A percentile compares a stretch with the other conserved stretches of the same genome.
phyloP scores from a whole-genome alignment of 2,797 vertebrate genomes.

The Decapterus maruadsi region DNA sequence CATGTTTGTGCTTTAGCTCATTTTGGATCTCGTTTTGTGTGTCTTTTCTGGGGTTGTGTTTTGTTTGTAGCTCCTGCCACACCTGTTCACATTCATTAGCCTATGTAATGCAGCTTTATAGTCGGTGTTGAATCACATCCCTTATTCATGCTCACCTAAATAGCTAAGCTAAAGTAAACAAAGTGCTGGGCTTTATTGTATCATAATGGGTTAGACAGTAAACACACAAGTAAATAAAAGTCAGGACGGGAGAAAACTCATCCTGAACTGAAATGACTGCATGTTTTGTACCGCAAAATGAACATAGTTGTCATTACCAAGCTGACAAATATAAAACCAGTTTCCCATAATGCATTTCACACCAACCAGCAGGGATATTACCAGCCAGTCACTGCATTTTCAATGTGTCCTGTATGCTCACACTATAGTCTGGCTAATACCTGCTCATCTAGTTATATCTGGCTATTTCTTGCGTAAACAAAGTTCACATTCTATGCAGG shows the following conservation, averaged over 20 bases:
- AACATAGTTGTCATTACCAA: too few species aligned
- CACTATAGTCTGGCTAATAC: too few species aligned
- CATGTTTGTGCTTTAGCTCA: conserved; percentile 2
- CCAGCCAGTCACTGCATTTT: too few species aligned
- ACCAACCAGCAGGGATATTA: too few species aligned
- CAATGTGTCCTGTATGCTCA: too few species aligned
- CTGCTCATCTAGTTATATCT: too few species aligned
- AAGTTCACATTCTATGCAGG: too few species aligned
- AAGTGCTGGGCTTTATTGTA: neutral
- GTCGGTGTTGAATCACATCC: neutral
- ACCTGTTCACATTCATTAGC: neutral
- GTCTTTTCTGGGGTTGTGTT: neutral
- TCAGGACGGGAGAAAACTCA: neutral
- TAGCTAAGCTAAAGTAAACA: neutral
- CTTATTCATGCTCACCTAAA: neutral
- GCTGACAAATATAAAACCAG: too few species aligned
- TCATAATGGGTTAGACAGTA: neutral
- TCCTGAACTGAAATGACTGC: too few species aligned
- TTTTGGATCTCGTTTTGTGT: conserved; percentile 33
- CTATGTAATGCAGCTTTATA: neutral
- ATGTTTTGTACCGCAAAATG: too few species aligned
- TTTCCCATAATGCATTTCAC: too few species aligned
- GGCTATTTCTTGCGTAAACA: too few species aligned
- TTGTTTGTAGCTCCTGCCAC: neutral
- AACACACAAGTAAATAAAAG: neutral